These are phyloP conservation scores for Drosophila greeni DNA, from an alignment of 2,888 invertebrate species.

Conservation along the genomic window DNA sequence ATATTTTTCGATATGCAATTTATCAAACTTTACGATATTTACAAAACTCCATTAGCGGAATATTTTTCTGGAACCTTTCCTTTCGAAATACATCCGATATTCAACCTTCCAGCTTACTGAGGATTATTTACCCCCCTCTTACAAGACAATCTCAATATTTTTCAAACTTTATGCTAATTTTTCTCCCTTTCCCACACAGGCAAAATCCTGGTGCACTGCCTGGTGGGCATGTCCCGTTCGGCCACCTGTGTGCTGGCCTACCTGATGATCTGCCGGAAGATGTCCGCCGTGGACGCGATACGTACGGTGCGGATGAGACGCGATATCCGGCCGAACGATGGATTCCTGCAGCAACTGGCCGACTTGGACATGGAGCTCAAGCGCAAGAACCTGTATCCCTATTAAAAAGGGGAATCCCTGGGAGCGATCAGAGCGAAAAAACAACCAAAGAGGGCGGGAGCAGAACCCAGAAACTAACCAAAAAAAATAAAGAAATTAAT, in stretches of 20 bases:
- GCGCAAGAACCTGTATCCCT: constrained; percentile 79
- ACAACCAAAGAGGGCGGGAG: constrained; percentile 43
- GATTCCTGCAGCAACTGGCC: constrained; percentile 88
- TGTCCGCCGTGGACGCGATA: constrained; percentile 87
- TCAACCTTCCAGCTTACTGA: neutral
- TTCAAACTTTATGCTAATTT: neutral
- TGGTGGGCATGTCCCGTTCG: constrained; percentile 90
- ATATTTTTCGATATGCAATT: too few species aligned
- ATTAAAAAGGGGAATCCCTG: constrained; percentile 46
- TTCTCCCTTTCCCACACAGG: constrained; percentile 79
- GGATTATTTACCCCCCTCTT: neutral
- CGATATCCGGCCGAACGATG: constrained; percentile 88
- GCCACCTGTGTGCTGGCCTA: constrained; percentile 89
- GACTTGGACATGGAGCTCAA: constrained; percentile 83
- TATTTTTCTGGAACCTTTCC: too few species aligned
- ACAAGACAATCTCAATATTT: neutral
- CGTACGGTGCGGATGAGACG: constrained; percentile 84
- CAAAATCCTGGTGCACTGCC: constrained; percentile 88
- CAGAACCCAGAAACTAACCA: constrained; percentile 29
- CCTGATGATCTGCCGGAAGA: constrained; percentile 88
- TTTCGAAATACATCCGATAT: neutral
- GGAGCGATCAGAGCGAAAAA: neutral
- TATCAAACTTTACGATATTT: too few species aligned
- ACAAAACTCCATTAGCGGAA: too few species aligned
- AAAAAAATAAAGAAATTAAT: constrained; percentile 12